phyloP scores from a whole-genome alignment of 2,113 vertebrate species.

The Pterocles gutturalis region DNA sequence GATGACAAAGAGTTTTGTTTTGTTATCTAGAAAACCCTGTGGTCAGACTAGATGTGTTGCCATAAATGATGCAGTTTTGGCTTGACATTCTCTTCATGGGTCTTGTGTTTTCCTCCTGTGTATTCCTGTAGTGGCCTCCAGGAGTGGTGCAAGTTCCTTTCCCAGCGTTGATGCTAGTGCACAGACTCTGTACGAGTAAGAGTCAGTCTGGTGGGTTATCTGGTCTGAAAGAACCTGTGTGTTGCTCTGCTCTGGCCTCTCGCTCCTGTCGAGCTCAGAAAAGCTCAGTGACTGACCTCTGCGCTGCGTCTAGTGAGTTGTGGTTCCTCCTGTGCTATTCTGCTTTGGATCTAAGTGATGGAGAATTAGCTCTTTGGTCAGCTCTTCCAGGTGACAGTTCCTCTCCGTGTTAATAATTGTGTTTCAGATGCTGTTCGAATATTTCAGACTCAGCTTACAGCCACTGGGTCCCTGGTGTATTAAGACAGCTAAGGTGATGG shows the following conservation, averaged over 20 bases:
- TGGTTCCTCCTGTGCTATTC: not conserved
- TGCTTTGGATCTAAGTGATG: not conserved
- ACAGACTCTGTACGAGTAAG: not conserved
- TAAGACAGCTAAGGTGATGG: not conserved
- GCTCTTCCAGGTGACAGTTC: not conserved
- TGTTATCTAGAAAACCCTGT: not conserved
- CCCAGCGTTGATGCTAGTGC: not conserved
- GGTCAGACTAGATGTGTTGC: not conserved
- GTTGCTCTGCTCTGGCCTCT: not conserved
- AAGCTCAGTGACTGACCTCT: not conserved
- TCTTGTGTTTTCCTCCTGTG: rapidly evolving
- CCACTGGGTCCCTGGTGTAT: not conserved
- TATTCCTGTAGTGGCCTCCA: not conserved
- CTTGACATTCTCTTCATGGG: not conserved
- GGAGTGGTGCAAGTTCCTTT: not conserved
- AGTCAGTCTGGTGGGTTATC: not conserved
- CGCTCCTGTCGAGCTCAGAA: not conserved
- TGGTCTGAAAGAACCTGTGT: not conserved
- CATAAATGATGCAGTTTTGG: not conserved
- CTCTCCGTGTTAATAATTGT: not conserved
- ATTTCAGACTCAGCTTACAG: not conserved
- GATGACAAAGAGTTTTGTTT: not conserved
- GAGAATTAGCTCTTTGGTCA: not conserved
- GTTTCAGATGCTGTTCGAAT: constrained; percentile 5
- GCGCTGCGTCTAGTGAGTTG: not conserved